phyloP scores from a whole-genome alignment of 2,797 vertebrate species.

The Cetoscarus ocellatus region DNA sequence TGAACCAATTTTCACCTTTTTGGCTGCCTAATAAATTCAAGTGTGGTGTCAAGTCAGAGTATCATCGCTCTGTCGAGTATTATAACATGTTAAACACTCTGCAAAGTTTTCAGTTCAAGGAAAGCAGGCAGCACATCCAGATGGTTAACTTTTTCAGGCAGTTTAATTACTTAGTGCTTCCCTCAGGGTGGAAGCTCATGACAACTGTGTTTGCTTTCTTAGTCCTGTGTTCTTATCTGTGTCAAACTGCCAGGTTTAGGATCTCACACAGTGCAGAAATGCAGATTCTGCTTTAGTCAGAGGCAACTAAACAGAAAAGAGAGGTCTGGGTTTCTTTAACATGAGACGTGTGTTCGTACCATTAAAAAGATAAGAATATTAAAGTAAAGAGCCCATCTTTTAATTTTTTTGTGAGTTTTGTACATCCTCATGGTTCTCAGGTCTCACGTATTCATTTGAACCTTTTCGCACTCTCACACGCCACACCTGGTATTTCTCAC shows the following conservation, averaged over 20 bases:
- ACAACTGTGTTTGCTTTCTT: slow-evolving; percentile 24
- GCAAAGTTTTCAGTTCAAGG: not conserved
- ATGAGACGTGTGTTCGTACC: not conserved
- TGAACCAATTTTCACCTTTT: slow-evolving; percentile 62
- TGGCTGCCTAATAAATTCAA: slow-evolving; percentile 56
- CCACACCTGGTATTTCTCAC: too few relatives aligned
- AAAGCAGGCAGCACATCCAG: slow-evolving; percentile 6
- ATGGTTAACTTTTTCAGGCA: slow-evolving; percentile 3
- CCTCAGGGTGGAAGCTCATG: slow-evolving; percentile 14
- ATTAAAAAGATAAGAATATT: slow-evolving; percentile 17
- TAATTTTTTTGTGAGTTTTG: not conserved
- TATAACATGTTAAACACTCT: slow-evolving; percentile 12
- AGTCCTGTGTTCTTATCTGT: slow-evolving; percentile 10
- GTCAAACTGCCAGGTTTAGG: slow-evolving; percentile 28
- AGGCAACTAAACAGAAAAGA: slow-evolving; percentile 11
- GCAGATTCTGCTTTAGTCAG: slow-evolving; percentile 19
- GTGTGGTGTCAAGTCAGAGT: slow-evolving; percentile 36
- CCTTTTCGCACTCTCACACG: too few relatives aligned
- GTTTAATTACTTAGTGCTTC: slow-evolving; percentile 4
- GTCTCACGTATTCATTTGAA: too few relatives aligned
- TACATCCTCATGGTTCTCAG: too few relatives aligned
- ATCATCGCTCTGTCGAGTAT: slow-evolving; percentile 19
- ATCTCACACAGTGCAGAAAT: slow-evolving; percentile 21
- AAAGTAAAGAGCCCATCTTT: slow-evolving; percentile 24
- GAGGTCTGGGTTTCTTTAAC: not conserved